Conservation (phyloP, 2,797 vertebrate species). For the Remorina albescens region DNA sequence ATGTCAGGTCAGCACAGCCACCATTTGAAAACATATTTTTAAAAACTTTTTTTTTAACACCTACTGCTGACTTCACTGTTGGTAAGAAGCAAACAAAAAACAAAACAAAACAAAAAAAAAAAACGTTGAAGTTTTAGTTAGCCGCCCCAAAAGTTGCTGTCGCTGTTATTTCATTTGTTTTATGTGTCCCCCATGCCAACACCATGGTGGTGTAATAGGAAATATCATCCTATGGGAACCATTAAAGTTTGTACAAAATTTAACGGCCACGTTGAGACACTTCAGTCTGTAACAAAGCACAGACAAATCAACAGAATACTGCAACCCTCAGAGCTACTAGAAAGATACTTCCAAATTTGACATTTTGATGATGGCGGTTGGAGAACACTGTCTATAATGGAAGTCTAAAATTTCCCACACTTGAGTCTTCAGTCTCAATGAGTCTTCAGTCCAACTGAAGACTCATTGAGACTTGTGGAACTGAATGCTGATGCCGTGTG, state of each 20-base stretch:
- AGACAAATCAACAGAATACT: neutral
- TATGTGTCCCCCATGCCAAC: neutral
- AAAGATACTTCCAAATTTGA: neutral
- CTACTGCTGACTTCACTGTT: too few species aligned
- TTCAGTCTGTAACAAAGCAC: neutral
- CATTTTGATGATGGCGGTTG: neutral
- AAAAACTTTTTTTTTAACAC: too few species aligned
- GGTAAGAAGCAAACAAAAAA: too few species aligned
- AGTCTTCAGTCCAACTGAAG: neutral
- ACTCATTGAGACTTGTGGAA: slow-evolving; percentile 1
- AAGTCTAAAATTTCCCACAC: neutral
- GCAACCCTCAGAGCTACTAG: neutral
- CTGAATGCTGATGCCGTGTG: neutral
- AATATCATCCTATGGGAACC: neutral
- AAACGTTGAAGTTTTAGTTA: too few species aligned
- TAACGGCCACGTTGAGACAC: neutral
- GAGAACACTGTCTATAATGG: neutral
- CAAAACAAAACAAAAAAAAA: too few species aligned
- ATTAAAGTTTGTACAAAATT: neutral
- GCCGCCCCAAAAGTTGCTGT: too few species aligned
- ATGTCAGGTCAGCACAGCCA: too few species aligned
- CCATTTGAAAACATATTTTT: too few species aligned
- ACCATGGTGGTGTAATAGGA: neutral
- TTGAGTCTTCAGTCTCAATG: too few species aligned
- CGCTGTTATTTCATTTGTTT: neutral